These are phyloP conservation scores for Myotis pilosus DNA, from an alignment of 2,797 vertebrate species.

Conservation along the genomic window DNA sequence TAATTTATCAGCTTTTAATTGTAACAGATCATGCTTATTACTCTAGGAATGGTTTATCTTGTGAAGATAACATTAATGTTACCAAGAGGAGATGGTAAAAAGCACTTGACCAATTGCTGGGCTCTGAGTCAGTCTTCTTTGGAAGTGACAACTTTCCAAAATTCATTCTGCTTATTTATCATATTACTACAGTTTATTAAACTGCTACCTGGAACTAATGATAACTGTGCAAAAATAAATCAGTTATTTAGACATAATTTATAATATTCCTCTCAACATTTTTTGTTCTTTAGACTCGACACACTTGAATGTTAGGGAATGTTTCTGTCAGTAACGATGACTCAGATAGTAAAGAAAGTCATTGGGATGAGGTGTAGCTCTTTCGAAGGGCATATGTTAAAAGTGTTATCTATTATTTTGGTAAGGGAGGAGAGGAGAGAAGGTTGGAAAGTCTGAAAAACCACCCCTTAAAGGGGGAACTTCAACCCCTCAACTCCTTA, in stretches of 20 bases:
- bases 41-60: conserved; percentile 64
- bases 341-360: neutral
- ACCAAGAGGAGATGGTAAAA: conserved; percentile 54
- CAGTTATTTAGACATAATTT: conserved; percentile 36
- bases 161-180: conserved; percentile 71
- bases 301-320: neutral
- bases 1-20: conserved; percentile 82
- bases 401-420: neutral
- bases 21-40: conserved; percentile 71
- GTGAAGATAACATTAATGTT: conserved; percentile 67
- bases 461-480: neutral
- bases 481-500: neutral
- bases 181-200: conserved; percentile 58
- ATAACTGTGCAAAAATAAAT: conserved; percentile 59
- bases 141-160: conserved; percentile 67
- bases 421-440: neutral
- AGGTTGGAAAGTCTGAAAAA: neutral
- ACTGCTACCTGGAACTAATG: conserved; percentile 60
- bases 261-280: neutral
- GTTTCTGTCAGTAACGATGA: neutral
- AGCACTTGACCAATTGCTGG: conserved; percentile 61
- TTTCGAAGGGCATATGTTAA: neutral
- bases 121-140: conserved; percentile 33
- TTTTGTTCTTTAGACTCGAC: neutral
- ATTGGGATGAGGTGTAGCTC: neutral